Evolutionary conservation across 2,113 vertebrate genomes (phyloP).

Genomic region (Microtus pennsylvanicus): DNA sequence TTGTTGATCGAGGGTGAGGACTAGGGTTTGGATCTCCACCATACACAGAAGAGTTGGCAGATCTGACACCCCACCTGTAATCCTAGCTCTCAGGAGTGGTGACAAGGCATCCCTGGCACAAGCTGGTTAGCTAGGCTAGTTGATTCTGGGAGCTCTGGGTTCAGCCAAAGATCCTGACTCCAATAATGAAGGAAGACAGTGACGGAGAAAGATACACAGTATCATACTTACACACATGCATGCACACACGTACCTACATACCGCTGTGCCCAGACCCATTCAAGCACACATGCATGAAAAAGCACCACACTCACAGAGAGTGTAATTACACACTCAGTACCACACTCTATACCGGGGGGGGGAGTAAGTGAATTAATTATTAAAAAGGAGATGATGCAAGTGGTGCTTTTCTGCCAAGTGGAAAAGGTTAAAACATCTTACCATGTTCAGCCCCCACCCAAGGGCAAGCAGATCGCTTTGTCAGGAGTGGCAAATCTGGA

Average conservation of each 20-base stretch:
- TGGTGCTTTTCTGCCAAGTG: not conserved
- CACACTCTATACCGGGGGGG: not conserved
- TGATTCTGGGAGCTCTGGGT: not conserved
- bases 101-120: not conserved
- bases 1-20: not conserved
- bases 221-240: not conserved
- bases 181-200: not conserved
- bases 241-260: not conserved
- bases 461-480: not conserved
- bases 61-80: not conserved
- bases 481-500: not conserved
- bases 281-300: not conserved
- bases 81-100: not conserved
- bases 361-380: not conserved
- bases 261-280: not conserved
- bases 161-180: not conserved
- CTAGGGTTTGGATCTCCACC: not conserved
- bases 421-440: slow-evolving; percentile 23
- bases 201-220: not conserved
- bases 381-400: not conserved
- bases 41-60: not conserved
- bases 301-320: not conserved
- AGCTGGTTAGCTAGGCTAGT: not conserved
- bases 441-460: not conserved
- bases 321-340: not conserved